phyloP scores from a whole-genome alignment of 2,113 vertebrate species.

The Polyodon spathula region DNA sequence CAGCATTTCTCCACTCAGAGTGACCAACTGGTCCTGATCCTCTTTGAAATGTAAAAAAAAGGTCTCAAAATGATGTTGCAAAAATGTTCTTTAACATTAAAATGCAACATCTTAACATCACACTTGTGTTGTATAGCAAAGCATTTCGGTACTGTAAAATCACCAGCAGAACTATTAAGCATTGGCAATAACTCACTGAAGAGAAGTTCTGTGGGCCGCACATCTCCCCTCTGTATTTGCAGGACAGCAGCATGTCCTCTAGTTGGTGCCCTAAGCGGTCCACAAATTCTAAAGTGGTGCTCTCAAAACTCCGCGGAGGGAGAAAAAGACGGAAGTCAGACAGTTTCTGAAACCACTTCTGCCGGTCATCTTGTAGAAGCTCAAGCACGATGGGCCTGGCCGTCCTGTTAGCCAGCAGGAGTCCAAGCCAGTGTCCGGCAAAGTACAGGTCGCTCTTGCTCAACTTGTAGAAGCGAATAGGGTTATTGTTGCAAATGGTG shows the following conservation, averaged over 20 bases:
- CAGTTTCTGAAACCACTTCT: conserved; percentile 86
- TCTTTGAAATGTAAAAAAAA: too few species aligned
- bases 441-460: conserved; percentile 95
- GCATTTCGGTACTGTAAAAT: too few species aligned
- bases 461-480: conserved; percentile 83
- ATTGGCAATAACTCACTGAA: conserved; percentile 71
- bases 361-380: conserved; percentile 78
- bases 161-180: too few species aligned
- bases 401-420: conserved; percentile 82
- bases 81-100: too few species aligned
- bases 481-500: conserved; percentile 97
- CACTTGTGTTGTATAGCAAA: too few species aligned
- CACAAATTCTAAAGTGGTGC: conserved; percentile 92
- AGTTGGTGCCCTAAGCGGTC: conserved; percentile 91
- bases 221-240: conserved; percentile 88
- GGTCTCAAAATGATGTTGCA: too few species aligned
- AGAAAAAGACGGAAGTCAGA: conserved; percentile 91
- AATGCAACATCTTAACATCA: too few species aligned
- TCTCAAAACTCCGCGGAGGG: conserved; percentile 88
- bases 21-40: too few species aligned
- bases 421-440: conserved; percentile 87
- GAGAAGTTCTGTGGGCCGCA: conserved; percentile 96
- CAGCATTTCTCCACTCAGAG: too few species aligned
- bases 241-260: conserved; percentile 94
- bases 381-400: conserved; percentile 79